Evolutionary conservation across 2,797 vertebrate species (phyloP).

Genomic region (Novumbra hubbsi): DNA sequence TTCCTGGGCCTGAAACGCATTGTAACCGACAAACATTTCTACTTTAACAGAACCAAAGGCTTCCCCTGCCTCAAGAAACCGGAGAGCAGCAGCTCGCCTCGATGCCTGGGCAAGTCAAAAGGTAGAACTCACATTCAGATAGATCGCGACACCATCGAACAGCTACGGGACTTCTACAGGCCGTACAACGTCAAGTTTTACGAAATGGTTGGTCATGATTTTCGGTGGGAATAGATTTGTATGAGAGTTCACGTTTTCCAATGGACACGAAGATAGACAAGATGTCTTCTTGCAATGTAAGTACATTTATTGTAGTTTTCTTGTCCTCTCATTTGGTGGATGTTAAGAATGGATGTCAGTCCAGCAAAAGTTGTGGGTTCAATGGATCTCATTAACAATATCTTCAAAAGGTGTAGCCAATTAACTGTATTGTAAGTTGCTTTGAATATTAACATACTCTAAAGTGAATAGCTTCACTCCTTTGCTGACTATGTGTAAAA

Average conservation of each 20-base stretch:
- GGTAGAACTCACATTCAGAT: slow-evolving; percentile 93
- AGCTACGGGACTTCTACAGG: slow-evolving; percentile 90
- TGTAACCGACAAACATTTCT: slow-evolving; percentile 94
- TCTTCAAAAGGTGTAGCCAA: slow-evolving; percentile 19
- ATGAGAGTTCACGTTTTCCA: background rate
- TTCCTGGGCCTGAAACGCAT: slow-evolving; percentile 89
- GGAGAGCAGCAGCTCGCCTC: slow-evolving; percentile 79
- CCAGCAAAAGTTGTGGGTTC: background rate
- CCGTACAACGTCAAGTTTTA: slow-evolving; percentile 93
- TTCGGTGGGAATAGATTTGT: slow-evolving; percentile 84
- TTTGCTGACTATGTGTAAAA: slow-evolving; percentile 52
- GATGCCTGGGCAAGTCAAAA: slow-evolving; percentile 93
- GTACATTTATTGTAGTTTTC: background rate
- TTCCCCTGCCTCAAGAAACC: slow-evolving; percentile 92
- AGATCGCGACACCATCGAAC: slow-evolving; percentile 88
- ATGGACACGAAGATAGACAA: background rate
- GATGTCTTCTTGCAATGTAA: background rate
- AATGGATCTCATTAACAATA: background rate
- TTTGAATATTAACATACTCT: background rate
- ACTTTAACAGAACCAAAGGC: slow-evolving; percentile 96
- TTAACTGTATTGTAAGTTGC: background rate
- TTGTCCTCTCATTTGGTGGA: background rate
- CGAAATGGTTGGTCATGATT: slow-evolving; percentile 91
- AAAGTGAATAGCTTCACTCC: slow-evolving; percentile 27
- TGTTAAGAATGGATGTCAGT: background rate